Evolutionary conservation across 2,113 vertebrate species (phyloP), one percentile per base, ranked within the genome.

Genomic region (Tursiops truncatus): DNA sequence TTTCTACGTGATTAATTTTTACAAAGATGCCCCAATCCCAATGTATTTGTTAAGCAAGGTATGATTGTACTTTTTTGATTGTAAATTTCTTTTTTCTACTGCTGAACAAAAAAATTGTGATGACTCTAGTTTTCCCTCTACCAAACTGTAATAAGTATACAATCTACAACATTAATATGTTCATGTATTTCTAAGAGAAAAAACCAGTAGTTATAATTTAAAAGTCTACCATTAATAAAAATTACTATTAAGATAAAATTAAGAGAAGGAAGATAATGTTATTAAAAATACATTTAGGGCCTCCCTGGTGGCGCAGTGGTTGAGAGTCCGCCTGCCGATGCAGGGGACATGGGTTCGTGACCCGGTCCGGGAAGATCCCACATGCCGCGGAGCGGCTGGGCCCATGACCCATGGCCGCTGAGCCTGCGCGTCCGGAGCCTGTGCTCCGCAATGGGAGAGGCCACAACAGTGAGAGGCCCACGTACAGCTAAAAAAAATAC

Each of bases 231-330:
- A 53, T 84, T 41, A 91, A 62, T 83, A 94, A 77, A 93, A 90
- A 96, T 56, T 50, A 83, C 85, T 73, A 73, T 71, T 77, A 79
- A 86, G 1, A 74, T 44, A 73, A 91, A 93, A 70, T 86, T 44
- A 92, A 93, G 44, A 76, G 50, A 83, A 87, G 23, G 25, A 93
- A 80, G 47, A 77, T 65, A 90, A 44, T 5, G 44, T 44, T 71
- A 76, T 60, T 87, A 36, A 95, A 95, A 89, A 96, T 65, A 20
- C 23, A 96, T 41, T 94, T 92, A 44, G 8, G 44, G 8, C 8
- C 2, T 44, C 44, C 44, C 44, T 44, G 44, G 41, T 44, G 41
- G 41, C 6, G 6, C 41, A 44, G 41, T 44, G 41, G 6, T 44
- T 44, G 44, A 44, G 44, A 44, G 44, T 44, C 44, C 44, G 1